Evolutionary conservation across 2,113 vertebrate species (phyloP).

Genomic region (Oreochromis spilurus): DNA sequence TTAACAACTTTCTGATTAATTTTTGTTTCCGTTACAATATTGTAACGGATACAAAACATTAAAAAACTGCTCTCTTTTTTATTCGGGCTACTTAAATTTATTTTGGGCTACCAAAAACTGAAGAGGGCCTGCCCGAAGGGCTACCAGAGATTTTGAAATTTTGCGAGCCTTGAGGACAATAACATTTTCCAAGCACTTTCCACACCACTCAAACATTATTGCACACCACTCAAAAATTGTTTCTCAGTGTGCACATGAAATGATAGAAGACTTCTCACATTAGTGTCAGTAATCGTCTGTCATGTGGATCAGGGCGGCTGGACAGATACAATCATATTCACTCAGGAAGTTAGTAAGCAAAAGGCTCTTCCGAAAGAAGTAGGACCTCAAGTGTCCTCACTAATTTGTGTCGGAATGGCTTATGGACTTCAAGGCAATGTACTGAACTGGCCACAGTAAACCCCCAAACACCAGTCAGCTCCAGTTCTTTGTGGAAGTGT

Average conservation of each 20-base stretch:
- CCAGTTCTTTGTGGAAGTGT: neutral
- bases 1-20: too few species aligned
- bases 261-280: neutral
- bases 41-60: too few species aligned
- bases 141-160: too few species aligned
- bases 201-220: neutral
- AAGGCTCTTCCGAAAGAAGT: neutral
- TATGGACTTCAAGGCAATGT: neutral
- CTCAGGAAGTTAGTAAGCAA: neutral
- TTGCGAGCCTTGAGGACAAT: neutral
- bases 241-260: neutral
- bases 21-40: too few species aligned
- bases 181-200: neutral
- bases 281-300: neutral
- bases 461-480: neutral
- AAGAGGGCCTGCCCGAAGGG: too few species aligned
- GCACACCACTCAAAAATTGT: neutral
- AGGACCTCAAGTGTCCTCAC: neutral
- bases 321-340: neutral
- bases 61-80: too few species aligned
- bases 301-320: neutral
- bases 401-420: neutral
- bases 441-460: neutral
- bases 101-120: too few species aligned
- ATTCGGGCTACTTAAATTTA: too few species aligned